These are phyloP conservation scores for Gonocerus acuteangulatus DNA, from an alignment of 2,888 invertebrate genomes.

Conservation along the genomic window DNA sequence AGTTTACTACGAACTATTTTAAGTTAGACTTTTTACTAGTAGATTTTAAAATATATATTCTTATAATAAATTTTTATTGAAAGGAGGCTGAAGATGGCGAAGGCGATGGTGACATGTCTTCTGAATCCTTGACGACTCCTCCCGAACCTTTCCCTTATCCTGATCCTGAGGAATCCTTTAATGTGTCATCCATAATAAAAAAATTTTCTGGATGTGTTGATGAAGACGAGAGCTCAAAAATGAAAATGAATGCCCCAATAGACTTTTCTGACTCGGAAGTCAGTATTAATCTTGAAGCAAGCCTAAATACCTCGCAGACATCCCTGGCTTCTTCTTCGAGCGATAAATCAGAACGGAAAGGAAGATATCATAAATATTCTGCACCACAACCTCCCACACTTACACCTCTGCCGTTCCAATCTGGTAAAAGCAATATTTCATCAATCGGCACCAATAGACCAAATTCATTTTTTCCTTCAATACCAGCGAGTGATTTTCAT, in stretches of 20 bases:
- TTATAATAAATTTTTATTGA: conserved; percentile 7
- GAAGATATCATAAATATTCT: conserved; percentile 10
- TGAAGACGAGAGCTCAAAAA: background rate
- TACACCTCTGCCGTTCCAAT: background rate
- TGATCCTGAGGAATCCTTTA: background rate
- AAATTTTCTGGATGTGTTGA: conserved; percentile 3
- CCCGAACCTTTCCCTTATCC: background rate
- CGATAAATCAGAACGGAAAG: conserved; percentile 16
- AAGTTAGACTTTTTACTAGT: background rate
- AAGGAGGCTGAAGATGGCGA: conserved; percentile 14
- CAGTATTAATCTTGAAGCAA: background rate
- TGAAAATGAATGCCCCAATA: background rate
- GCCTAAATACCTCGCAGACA: background rate
- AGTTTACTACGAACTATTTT: too few species aligned
- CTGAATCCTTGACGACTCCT: background rate
- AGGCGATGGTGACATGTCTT: background rate
- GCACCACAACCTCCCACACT: conserved; percentile 8
- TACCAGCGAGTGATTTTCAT: too few species aligned
- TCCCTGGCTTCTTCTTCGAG: conserved; percentile 2
- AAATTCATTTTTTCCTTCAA: too few species aligned
- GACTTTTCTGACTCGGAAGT: background rate
- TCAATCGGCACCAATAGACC: too few species aligned
- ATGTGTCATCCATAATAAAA: conserved; percentile 12
- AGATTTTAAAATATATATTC: background rate
- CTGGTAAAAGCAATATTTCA: background rate